phyloP scores from a whole-genome alignment of 2,797 vertebrate species.

The Pangasius macronema region DNA sequence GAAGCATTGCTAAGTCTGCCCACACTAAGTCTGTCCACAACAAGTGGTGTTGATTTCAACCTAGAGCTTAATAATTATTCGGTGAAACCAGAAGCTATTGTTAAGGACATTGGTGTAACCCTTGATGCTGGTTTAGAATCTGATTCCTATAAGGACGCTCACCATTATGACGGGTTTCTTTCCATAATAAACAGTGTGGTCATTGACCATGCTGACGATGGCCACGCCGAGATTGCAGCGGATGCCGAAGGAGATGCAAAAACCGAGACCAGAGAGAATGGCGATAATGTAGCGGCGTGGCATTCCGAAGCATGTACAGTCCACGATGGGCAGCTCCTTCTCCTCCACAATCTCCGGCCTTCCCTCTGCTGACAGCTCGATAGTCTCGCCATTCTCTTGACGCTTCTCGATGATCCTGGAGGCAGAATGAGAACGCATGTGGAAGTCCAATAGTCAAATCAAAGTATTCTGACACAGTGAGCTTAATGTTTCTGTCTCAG shows the following conservation, averaged over 20 bases:
- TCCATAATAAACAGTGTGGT: conserved; percentile 84
- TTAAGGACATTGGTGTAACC: background rate
- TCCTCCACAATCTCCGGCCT: conserved; percentile 81
- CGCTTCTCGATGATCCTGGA: conserved; percentile 84
- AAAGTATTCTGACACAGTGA: background rate
- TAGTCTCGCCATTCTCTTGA: conserved; percentile 84
- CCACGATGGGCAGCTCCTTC: conserved; percentile 81
- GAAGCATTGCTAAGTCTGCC: background rate
- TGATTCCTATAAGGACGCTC: conserved; percentile 48
- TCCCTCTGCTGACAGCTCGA: conserved; percentile 86
- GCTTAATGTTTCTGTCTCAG: background rate
- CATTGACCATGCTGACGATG: conserved; percentile 95
- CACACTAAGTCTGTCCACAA: conserved; percentile 30
- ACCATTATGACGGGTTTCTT: conserved; percentile 87
- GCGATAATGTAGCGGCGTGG: conserved; percentile 92
- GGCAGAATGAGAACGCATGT: background rate
- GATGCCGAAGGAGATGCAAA: conserved; percentile 97
- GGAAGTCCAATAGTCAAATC: background rate
- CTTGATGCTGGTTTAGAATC: background rate
- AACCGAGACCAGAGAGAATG: conserved; percentile 89
- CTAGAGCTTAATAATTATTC: background rate
- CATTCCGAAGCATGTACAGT: conserved; percentile 91
- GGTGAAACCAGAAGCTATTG: conserved; percentile 7
- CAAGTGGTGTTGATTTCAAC: conserved; percentile 4
- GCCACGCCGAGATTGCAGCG: conserved; percentile 93